Base-by-base conservation (phyloP, 2,797 vertebrate species). In the Microtus agrestis region DNA sequence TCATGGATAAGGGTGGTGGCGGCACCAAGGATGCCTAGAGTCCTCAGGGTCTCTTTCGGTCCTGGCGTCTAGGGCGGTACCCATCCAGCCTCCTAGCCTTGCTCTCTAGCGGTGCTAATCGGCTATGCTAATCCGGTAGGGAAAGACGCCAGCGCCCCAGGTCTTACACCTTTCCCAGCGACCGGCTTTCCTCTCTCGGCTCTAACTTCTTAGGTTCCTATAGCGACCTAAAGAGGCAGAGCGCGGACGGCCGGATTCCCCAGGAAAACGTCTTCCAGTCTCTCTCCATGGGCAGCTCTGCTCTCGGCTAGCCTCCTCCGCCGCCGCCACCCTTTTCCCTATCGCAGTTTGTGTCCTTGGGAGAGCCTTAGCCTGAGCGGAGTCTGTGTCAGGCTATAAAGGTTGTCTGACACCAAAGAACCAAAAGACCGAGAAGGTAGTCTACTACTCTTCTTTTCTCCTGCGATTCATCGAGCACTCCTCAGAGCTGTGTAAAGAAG, bases 111-210 rank as follows among this genome's bases (percentile, higher is more conserved):
- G 0, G 43, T 0, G 17, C 40, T 15, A 40, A 67, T 63, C 74
- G 43, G 40, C 25, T 27, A 74, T 56, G 17, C 40, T 15, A n/a
- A 61, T 56, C 74, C 37, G 40, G 25, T 23, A 78, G 25, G 67
- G 7, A 48, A 59, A 43, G 25, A 69, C 12, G 63, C n/a, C 3
- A 0, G n/a, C 5, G 21, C 48, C 63, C 11, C 1, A 34, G 69
- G 77, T 80, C 71, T 37, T 54, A 51, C 15, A 67, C 13, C n/a
- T 85, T 94, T 46, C 59, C 27, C 34, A 37, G 40, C 29, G 11
- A 15, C 37, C 15, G 8, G 0, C 34, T 61, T 73, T 86, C 59
- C 54, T 56, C 37, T 25, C 51, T 56, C 9, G 0, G 0, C n/a
- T 29, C 61, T 48, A 37, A 82, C 61, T 87, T 86, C 34, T 78